Conservation (phyloP, 2,113 vertebrate species). For the Antechinus flavipes region DNA sequence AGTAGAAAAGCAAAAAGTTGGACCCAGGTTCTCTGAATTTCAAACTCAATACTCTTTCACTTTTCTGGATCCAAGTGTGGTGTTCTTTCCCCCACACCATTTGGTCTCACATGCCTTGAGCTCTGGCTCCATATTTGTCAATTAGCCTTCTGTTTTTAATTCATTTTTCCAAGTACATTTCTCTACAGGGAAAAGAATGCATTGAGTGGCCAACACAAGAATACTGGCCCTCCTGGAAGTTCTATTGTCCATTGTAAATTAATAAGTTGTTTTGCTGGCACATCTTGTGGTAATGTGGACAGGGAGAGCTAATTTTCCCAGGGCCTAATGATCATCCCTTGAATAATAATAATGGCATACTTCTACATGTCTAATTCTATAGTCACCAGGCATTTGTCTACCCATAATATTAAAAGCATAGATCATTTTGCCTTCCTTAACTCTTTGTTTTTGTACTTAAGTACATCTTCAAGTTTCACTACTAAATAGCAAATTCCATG, state of each 20-base stretch:
- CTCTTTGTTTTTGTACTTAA: neutral
- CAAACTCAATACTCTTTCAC: neutral
- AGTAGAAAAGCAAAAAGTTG: neutral
- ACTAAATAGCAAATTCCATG: neutral
- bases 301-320: neutral
- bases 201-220: neutral
- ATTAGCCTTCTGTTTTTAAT: neutral
- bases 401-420: neutral
- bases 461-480: neutral
- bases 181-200: neutral
- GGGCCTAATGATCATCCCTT: neutral
- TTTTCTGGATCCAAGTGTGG: neutral
- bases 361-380: neutral
- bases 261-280: neutral
- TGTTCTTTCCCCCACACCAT: neutral
- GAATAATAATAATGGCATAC: neutral
- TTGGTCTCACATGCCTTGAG: neutral
- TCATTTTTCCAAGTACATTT: neutral
- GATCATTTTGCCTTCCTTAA: neutral
- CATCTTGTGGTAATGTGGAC: neutral
- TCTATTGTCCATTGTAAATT: constrained; percentile 6
- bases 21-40: neutral
- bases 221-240: constrained; percentile 3
- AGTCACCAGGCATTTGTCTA: neutral
- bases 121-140: neutral